These are phyloP conservation scores for Trichoplax adhaerens DNA, from an alignment of 37 sponge, comb jelly and placozoan species.

Conservation along the genomic window DNA sequence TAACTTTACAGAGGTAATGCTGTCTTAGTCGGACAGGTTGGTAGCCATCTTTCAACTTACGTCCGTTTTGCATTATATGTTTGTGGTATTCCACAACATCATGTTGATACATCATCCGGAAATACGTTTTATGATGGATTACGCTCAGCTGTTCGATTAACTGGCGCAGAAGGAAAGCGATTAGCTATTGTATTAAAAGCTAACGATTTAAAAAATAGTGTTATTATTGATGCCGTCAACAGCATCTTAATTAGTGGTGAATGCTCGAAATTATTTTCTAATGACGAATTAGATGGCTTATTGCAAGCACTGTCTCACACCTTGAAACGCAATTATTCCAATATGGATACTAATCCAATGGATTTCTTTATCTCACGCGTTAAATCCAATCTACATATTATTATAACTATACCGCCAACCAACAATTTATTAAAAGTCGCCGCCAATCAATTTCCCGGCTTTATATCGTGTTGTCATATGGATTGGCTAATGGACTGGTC, in stretches of 20 bases:
- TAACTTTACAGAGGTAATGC: conserved; percentile 20
- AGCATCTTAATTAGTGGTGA: conserved; percentile 52
- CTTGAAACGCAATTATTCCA: conserved; percentile 63
- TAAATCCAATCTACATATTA: conserved; percentile 45
- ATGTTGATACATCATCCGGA: conserved; percentile 3
- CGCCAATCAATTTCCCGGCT: conserved; percentile 23
- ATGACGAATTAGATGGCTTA: conserved; percentile 77
- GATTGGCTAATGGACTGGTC: conserved; percentile 34
- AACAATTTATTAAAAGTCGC: conserved; percentile 21
- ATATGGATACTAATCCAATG: conserved; percentile 45
- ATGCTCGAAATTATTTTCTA: conserved; percentile 48
- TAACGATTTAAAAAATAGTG: conserved; percentile 11
- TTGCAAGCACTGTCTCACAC: conserved; percentile 45
- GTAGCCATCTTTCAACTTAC: conserved; percentile 20
- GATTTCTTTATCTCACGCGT: conserved; percentile 57
- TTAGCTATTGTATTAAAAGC: conserved; percentile 42
- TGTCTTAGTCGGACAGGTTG: conserved; percentile 18
- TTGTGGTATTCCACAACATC: conserved; percentile 31
- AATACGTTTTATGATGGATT: conserved; percentile 27
- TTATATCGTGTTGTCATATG: conserved; percentile 19
- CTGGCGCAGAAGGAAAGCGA: conserved; percentile 60
- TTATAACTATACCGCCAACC: conserved; percentile 50
- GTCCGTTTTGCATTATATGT: conserved; percentile 52
- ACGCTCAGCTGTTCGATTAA: conserved; percentile 39
- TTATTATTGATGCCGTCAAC: conserved; percentile 35